Evolutionary conservation across 2,113 vertebrate genomes (phyloP).

Genomic region (Alexandromys fortis): DNA sequence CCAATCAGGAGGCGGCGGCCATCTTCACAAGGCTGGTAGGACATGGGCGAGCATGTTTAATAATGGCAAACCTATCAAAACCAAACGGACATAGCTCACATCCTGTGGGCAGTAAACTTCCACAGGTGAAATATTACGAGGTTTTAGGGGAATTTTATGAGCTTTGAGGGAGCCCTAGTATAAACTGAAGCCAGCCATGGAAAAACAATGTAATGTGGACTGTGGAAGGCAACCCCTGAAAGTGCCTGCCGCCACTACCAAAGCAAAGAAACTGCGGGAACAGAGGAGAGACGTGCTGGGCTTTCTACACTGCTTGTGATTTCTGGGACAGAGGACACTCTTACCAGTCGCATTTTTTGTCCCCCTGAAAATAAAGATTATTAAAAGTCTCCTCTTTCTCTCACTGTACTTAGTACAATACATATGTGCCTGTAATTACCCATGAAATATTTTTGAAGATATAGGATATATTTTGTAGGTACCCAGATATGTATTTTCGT

Average conservation of each 20-base stretch:
- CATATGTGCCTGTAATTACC: background rate
- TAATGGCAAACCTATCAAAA: conserved; percentile 84
- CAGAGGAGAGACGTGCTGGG: background rate
- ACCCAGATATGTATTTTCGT: background rate
- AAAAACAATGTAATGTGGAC: conserved; percentile 86
- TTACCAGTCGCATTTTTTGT: background rate
- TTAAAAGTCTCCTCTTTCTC: background rate
- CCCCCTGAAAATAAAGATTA: background rate
- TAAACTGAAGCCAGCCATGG: conserved; percentile 86
- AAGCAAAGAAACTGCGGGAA: conserved; percentile 37
- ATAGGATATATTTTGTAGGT: background rate
- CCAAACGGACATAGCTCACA: conserved; percentile 83
- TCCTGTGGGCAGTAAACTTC: conserved; percentile 86
- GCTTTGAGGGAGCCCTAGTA: conserved; percentile 84
- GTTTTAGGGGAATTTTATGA: conserved; percentile 87
- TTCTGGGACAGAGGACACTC: background rate
- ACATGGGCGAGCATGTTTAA: conserved; percentile 76
- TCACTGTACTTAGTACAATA: background rate
- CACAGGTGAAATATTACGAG: conserved; percentile 88
- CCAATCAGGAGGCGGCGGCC: conserved; percentile 74
- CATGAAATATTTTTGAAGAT: background rate
- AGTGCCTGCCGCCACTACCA: conserved; percentile 77
- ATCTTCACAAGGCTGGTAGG: conserved; percentile 70
- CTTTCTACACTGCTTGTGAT: background rate
- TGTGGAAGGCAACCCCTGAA: conserved; percentile 80